Percentiles rank a stretch among this genome's conserved stretches.
These are phyloP conservation scores for Grammomys surdaster DNA, from an alignment of 2,113 vertebrate genomes.

Conservation along the genomic window DNA sequence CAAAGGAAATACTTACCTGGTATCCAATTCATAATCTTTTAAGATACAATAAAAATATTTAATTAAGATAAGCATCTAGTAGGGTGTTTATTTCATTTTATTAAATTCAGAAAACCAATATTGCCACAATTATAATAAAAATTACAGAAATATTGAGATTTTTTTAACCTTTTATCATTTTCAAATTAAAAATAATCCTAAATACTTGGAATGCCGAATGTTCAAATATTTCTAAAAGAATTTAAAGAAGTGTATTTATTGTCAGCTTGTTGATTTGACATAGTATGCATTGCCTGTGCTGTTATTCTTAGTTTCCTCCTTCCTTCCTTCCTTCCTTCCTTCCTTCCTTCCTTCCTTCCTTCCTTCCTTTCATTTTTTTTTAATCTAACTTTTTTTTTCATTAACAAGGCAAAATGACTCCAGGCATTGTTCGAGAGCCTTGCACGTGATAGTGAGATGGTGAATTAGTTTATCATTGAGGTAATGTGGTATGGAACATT, in stretches of 20 bases:
- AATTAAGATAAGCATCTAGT: slow-evolving; percentile 10
- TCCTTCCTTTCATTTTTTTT: neutral
- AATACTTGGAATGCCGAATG: slow-evolving; percentile 28
- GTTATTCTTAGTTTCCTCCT: neutral
- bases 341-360: neutral
- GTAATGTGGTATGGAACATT: neutral
- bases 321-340: neutral
- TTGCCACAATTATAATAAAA: slow-evolving; percentile 25
- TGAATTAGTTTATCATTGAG: slow-evolving; percentile 14
- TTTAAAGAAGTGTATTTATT: neutral
- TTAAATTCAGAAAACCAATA: slow-evolving; percentile 43
- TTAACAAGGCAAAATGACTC: neutral
- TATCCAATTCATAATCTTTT: slow-evolving; percentile 46
- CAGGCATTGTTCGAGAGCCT: neutral
- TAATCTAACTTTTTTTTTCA: neutral
- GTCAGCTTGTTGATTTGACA: slow-evolving; percentile 22
- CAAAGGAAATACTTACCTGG: slow-evolving; percentile 62
- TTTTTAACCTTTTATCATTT: slow-evolving; percentile 38
- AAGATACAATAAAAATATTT: slow-evolving; percentile 22
- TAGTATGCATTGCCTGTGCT: neutral
- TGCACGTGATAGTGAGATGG: neutral
- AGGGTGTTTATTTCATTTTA: slow-evolving; percentile 30
- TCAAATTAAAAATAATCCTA: neutral
- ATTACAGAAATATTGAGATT: neutral
- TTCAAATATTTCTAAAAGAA: slow-evolving; percentile 22